phyloP scores from a whole-genome alignment of 2,113 vertebrate species.

The Phocoena phocoena region DNA sequence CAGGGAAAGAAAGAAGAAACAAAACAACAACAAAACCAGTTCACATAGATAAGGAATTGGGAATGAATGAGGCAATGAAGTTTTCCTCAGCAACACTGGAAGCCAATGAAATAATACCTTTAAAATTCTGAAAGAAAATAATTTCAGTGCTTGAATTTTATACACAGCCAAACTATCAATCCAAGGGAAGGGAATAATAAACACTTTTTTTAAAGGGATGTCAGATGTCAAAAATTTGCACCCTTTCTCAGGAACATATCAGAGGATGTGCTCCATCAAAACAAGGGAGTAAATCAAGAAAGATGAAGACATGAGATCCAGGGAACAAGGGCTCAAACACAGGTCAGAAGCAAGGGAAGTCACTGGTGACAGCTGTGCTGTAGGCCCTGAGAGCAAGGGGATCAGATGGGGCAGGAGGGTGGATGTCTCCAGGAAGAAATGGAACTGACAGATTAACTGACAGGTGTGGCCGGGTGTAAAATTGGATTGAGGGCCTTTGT shows the following conservation, averaged over 20 bases:
- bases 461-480: constrained; percentile 61
- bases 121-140: not conserved
- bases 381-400: not conserved
- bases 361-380: not conserved
- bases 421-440: not conserved
- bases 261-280: constrained; percentile 16
- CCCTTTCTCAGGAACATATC: not conserved
- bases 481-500: constrained; percentile 63
- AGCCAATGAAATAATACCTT: not conserved
- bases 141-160: constrained; percentile 38
- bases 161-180: constrained; percentile 41
- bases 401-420: not conserved
- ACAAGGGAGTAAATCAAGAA: not conserved
- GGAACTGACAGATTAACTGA: constrained; percentile 54
- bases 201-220: not conserved
- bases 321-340: not conserved
- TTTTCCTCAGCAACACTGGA: not conserved
- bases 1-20: not conserved
- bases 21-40: not conserved
- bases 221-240: not conserved
- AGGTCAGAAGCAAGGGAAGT: not conserved
- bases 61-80: not conserved
- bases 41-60: not conserved
- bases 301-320: not conserved
- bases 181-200: not conserved